Evolutionary conservation across 1,140 invertebrate genomes (phyloP).

Genomic region (Bombus affinis): DNA sequence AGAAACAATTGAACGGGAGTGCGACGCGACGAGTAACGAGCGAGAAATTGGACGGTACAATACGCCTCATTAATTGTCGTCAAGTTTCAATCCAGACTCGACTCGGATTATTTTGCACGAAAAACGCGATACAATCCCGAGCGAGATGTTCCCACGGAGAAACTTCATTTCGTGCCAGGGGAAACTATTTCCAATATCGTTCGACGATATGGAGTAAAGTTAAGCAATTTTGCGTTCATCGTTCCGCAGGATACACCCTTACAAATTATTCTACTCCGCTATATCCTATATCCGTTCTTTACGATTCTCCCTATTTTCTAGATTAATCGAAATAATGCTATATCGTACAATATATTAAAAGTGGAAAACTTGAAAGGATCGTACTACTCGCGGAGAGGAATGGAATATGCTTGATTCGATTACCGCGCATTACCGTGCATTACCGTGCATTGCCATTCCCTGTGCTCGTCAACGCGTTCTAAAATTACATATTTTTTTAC

Average conservation of each 20-base stretch:
- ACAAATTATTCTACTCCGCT: too few relatives aligned
- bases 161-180: background rate
- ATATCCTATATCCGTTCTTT: too few relatives aligned
- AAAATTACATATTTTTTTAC: too few relatives aligned
- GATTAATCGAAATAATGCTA: too few relatives aligned
- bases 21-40: conserved; percentile 54
- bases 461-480: too few relatives aligned
- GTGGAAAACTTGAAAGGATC: too few relatives aligned
- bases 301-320: too few relatives aligned
- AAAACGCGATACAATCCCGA: conserved; percentile 8
- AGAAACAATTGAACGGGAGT: conserved; percentile 61
- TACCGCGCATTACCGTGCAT: too few relatives aligned
- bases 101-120: conserved; percentile 25
- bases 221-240: conserved; percentile 2
- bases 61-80: conserved; percentile 60
- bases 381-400: too few relatives aligned
- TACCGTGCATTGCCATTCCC: too few relatives aligned
- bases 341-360: too few relatives aligned
- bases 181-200: background rate
- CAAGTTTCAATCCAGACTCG: conserved; percentile 39
- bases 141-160: background rate
- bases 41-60: conserved; percentile 62
- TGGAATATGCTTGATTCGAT: too few relatives aligned
- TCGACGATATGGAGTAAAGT: background rate
- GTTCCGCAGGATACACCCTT: background rate